Percentiles rank a stretch among this genome's conserved stretches.
phyloP scores from a whole-genome alignment of 2,113 vertebrate species.

The Haemorhous mexicanus region DNA sequence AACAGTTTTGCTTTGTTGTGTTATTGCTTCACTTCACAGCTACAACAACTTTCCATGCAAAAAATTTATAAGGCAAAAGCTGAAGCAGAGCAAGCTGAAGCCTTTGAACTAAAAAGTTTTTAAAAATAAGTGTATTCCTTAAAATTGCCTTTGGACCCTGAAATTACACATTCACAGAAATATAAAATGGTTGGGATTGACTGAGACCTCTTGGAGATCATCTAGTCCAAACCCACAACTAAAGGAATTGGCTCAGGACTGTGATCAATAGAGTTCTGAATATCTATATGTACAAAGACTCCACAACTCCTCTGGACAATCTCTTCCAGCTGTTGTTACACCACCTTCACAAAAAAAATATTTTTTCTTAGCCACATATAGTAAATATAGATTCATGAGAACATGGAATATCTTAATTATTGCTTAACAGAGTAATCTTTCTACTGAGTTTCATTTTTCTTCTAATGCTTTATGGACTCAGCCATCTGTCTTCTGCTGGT shows the following conservation, averaged over 20 bases:
- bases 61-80: neutral
- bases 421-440: neutral
- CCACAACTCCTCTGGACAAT: neutral
- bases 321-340: neutral
- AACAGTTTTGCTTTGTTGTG: neutral
- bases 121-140: neutral
- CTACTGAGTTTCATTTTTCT: neutral
- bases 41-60: neutral
- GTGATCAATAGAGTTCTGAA: accelerated
- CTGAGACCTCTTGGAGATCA: neutral
- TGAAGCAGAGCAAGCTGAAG: neutral
- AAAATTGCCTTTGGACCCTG: neutral
- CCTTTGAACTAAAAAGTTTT: neutral
- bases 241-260: neutral
- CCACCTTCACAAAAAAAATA: neutral
- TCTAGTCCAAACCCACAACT: neutral
- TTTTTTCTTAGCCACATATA: neutral
- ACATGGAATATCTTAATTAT: neutral
- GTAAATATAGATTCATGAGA: neutral
- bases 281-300: neutral
- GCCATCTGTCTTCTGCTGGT: neutral
- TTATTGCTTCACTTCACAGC: neutral
- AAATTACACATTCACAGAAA: neutral
- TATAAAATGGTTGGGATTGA: neutral
- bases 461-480: neutral